Evolutionary conservation across 2,888 invertebrate genomes (phyloP), one percentile per base, ranked within the genome.

Genomic region (Melipona bicolor): DNA sequence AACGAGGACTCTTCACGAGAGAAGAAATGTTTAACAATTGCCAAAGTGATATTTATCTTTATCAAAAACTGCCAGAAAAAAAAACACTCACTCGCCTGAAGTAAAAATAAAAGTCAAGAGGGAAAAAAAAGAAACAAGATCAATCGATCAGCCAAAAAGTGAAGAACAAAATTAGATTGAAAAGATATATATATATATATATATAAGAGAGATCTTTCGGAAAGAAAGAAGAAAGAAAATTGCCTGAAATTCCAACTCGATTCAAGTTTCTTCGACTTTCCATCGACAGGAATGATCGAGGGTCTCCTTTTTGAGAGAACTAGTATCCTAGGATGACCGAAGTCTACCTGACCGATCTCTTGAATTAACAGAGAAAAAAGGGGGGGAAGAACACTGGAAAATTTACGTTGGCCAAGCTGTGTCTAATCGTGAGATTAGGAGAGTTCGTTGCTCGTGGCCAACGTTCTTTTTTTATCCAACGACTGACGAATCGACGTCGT

Each of bases 401-500:
- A 81, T 72, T 72, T 69, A 67, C 62, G 67, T 56, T 52, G 49
- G 24, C 50, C 27, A 32, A 43, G 49, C 43, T 24, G 43, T 5
- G 11, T 79, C 67, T 71, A 79, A 68, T 81, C 67, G 61, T 50
- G 52, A 67, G 70, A 82, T 67, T 82, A 75, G 61, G 21, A 21
- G 54, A 4, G n/a, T 11, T 64, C 56, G 56, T 62, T 50, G 27
- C 59, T 19, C 9, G 52, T 61, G 73, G 50, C 64, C 56, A 75
- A 13, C 27, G 50, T 19, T 49, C 43, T 43, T 43, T 9, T 43
- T 43, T 49, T 65, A 52, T 59, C 52, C 52, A 72, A 54, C 50
- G 27, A 13, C 43, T 59, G 78, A 78, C 65, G 78, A 61, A 78
- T 81, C 79, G 72, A 36, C 52, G 74, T 62, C 27, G 69, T 81